A percentile compares a stretch with the other conserved stretches of the same genome.
Conservation (phyloP, 2,888 invertebrate genomes). For the Acanthacorydalis orientalis region DNA sequence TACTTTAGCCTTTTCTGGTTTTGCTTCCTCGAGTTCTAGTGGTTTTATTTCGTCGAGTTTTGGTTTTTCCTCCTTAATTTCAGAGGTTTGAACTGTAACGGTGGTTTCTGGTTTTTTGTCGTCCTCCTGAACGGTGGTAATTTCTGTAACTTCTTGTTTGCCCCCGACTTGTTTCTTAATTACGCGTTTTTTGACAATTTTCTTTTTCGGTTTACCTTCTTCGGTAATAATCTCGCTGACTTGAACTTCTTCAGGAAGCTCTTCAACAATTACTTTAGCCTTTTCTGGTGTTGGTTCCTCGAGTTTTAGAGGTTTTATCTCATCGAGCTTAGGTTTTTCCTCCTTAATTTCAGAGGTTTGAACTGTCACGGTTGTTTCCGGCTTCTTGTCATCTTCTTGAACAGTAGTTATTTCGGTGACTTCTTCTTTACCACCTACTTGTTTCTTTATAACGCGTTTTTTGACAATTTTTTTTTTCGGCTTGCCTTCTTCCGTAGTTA, state of each 20-base stretch:
- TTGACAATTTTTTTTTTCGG: conserved; percentile 6
- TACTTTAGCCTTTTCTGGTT: conserved; percentile 16
- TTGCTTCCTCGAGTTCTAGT: conserved; percentile 12
- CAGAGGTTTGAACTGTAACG: conserved; percentile 20
- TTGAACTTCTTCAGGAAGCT: conserved; percentile 22
- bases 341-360: conserved; percentile 9
- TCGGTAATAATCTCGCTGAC: conserved; percentile 21
- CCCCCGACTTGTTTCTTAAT: conserved; percentile 21
- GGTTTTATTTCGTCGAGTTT: conserved; percentile 10
- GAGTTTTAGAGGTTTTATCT: conserved; percentile 11
- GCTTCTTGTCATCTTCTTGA: conserved; percentile 23
- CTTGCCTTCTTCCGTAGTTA: conserved; percentile 7
- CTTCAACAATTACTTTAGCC: conserved; percentile 7
- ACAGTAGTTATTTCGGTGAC: conserved; percentile 13
- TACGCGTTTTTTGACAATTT: conserved; percentile 16
- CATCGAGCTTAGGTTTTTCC: conserved; percentile 13
- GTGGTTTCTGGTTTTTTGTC: conserved; percentile 27
- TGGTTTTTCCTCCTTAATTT: conserved; percentile 8
- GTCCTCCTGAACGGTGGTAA: conserved; percentile 21
- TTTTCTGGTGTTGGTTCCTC: conserved; percentile 1
- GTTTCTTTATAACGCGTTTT: conserved; percentile 7
- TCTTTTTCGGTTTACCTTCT: conserved; percentile 11
- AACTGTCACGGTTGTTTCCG: conserved; percentile 26
- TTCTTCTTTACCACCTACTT: conserved; percentile 4
- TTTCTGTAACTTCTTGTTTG: conserved; percentile 24